A percentile compares a stretch with the other conserved stretches of the same genome.
These are phyloP conservation scores for Tychaedon coryphoeus DNA, from an alignment of 2,113 vertebrate species.

Conservation along the genomic window DNA sequence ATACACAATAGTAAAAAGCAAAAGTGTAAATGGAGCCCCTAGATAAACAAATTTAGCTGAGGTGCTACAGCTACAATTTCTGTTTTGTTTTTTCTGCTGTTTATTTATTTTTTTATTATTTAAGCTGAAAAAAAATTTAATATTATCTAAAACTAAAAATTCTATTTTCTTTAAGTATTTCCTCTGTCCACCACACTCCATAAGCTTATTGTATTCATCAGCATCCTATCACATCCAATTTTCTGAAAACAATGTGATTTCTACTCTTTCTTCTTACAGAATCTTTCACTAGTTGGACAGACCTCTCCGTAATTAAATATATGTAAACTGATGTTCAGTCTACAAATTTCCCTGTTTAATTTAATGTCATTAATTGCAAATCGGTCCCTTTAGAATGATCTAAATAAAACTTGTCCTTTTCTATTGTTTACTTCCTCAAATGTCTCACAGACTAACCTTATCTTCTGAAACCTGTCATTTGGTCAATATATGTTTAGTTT, in stretches of 20 bases:
- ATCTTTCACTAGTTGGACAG: background rate
- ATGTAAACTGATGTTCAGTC: background rate
- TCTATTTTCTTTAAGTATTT: background rate
- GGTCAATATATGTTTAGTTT: slow-evolving; percentile 4
- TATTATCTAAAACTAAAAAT: background rate
- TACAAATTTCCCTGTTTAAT: background rate
- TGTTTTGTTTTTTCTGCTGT: background rate
- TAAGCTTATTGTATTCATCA: background rate
- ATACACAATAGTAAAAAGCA: background rate
- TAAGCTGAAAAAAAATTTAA: no score
- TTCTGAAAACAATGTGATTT: background rate
- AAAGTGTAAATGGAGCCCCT: background rate
- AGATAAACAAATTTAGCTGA: background rate
- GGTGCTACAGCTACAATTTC: background rate
- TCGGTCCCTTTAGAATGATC: background rate
- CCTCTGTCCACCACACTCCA: accelerated
- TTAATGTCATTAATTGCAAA: background rate
- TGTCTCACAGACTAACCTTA: background rate
- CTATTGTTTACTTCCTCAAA: background rate
- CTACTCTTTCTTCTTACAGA: background rate
- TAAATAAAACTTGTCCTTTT: background rate
- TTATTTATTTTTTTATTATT: background rate
- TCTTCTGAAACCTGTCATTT: background rate
- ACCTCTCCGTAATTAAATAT: background rate
- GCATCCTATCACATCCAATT: background rate